These are phyloP conservation scores for Apotomis betuletana DNA, from an alignment of 2,888 invertebrate species.

Conservation along the genomic window DNA sequence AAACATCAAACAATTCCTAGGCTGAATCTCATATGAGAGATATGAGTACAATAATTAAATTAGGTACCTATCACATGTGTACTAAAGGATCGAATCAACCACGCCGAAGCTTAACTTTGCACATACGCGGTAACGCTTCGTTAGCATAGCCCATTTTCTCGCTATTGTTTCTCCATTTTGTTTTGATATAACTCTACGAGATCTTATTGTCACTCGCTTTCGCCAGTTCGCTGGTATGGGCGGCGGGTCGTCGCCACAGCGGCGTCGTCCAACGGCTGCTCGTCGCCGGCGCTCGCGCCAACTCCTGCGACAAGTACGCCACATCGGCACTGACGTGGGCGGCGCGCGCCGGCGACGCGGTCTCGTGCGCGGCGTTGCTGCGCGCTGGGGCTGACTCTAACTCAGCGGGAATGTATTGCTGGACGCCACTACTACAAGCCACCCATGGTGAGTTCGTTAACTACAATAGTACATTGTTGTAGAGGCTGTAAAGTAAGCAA, in stretches of 20 bases:
- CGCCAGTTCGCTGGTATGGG: conserved; percentile 94
- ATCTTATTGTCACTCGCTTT: not conserved
- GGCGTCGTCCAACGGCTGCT: conserved; percentile 93
- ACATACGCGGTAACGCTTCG: too few species aligned
- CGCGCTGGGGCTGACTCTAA: conserved; percentile 94
- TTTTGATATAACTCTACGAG: too few species aligned
- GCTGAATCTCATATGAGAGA: too few species aligned
- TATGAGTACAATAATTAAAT: too few species aligned
- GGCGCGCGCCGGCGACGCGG: conserved; percentile 93
- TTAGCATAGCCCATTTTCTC: too few species aligned
- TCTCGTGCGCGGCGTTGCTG: conserved; percentile 91
- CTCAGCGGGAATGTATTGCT: conserved; percentile 98
- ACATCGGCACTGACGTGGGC: conserved; percentile 99
- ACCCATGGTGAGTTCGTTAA: conserved; percentile 81
- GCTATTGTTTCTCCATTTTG: too few species aligned
- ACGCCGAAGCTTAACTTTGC: too few species aligned
- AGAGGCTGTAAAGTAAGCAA: too few species aligned
- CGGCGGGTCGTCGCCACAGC: conserved; percentile 95
- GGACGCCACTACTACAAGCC: conserved; percentile 95
- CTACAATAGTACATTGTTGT: too few species aligned
- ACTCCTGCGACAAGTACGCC: conserved; percentile 98
- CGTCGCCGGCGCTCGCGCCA: conserved; percentile 94
- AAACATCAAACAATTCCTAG: too few species aligned
- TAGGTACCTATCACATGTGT: too few species aligned
- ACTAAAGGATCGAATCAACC: too few species aligned